A percentile compares a stretch with the other conserved stretches of the same genome.
These are phyloP conservation scores for Ricordea florida DNA, from an alignment of 92 coral and sea anemone species.

Conservation along the genomic window DNA sequence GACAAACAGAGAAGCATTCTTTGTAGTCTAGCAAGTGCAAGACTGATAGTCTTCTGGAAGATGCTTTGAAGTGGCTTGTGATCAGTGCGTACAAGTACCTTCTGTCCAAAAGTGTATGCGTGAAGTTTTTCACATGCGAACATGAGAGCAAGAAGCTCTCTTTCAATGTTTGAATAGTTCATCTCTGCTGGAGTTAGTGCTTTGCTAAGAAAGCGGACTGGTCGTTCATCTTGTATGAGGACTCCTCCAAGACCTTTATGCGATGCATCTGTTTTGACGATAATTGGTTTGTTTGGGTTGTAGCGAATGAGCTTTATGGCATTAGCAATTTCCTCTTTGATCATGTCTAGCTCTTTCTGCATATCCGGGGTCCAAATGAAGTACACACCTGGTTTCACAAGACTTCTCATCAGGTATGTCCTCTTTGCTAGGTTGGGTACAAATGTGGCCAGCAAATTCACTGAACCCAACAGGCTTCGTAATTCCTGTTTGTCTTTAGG, in stretches of 20 bases:
- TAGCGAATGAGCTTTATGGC: conserved; percentile 53
- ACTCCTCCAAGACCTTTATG: conserved; percentile 58
- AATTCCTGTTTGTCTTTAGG: conserved; percentile 53
- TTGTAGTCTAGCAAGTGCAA: conserved; percentile 56
- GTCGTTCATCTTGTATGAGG: conserved; percentile 56
- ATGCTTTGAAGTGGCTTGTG: conserved; percentile 72
- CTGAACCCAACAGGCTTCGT: conserved; percentile 53
- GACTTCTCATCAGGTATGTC: conserved; percentile 58
- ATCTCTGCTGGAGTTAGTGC: conserved; percentile 63
- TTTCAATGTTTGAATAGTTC: conserved; percentile 72
- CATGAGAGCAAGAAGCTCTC: conserved; percentile 60
- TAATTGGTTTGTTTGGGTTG: conserved; percentile 49
- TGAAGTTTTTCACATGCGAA: conserved; percentile 70
- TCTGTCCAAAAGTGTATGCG: conserved; percentile 60
- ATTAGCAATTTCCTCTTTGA: conserved; percentile 58
- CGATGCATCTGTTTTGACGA: conserved; percentile 55
- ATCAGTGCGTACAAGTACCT: conserved; percentile 46
- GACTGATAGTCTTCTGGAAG: conserved; percentile 59
- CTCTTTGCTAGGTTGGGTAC: conserved; percentile 59
- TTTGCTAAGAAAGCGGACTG: conserved; percentile 61
- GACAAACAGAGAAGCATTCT: conserved; percentile 62
- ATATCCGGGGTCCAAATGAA: conserved; percentile 66
- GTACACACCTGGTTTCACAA: conserved; percentile 58
- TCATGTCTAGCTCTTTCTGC: conserved; percentile 66
- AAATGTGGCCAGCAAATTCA: conserved; percentile 53